Evolutionary conservation across 1,140 invertebrate species (phyloP), one percentile per base, ranked within the genome.

Genomic region (Lasioglossum baleicum): DNA sequence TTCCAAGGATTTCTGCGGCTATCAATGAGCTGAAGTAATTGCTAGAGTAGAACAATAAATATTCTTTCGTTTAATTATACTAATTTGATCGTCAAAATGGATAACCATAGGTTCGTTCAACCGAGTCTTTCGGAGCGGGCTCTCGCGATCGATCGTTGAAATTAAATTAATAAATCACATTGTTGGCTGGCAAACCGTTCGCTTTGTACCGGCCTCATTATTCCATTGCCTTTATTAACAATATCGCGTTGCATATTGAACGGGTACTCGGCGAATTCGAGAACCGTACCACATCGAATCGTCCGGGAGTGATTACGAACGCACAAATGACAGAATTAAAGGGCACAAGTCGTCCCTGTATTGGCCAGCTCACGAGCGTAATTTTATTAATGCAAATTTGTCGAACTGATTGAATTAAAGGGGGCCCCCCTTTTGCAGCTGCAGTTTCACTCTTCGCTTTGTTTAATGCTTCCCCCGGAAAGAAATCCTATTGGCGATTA

Each of bases 91-190:
- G 56, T n/a, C n/a, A n/a, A n/a, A n/a, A 58, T 7, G 5, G 20
- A n/a, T n/a, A n/a, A 58, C 53, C 53, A 20, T 2, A 0, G 56
- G 56, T 58, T 58, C 56, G 17, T 58, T 58, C 56, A n/a, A n/a
- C 20, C 20, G 17, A 58, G 56, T n/a, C 17, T 58, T 58, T 58
- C n/a, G 56, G 2, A 35, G 2, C 56, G 51, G 17, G 51, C 10
- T 15, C 20, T 56, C 56, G 56, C 56, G 56, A 58, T 58, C 56
- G 20, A 58, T 58, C 56, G 56, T 58, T 58, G 8, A 17, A n/a
- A 58, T 58, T 58, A n/a, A 58, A 58, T 58, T 58, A 58, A 58
- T 58, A 58, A 58, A 58, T 58, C 56, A 58, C 20, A 58, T 58
- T 58, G 56, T 58, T 58, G 56, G 20, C 56, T 20, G 56, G n/a